Evolutionary conservation across 2,797 vertebrate genomes (phyloP).

Genomic region (Pseudomugil gertrudae): DNA sequence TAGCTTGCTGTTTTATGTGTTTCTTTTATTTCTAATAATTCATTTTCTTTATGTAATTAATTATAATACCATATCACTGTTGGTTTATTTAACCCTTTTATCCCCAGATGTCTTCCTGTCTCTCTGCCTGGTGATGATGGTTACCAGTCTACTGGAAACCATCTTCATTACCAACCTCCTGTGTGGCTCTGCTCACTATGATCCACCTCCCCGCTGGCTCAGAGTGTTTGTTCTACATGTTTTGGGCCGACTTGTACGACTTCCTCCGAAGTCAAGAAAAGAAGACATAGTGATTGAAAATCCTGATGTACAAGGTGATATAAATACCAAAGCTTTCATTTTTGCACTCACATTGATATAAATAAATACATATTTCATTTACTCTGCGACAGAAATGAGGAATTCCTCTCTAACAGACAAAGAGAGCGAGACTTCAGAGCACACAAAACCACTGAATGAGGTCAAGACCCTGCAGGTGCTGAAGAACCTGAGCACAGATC

Average conservation of each 20-base stretch:
- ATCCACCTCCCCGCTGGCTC: slow-evolving; percentile 70
- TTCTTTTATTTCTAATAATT: too few relatives aligned
- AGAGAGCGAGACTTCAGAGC: neutral
- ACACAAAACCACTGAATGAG: slow-evolving; percentile 15
- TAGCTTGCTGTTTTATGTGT: too few relatives aligned
- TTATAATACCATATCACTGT: neutral
- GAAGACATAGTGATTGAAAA: slow-evolving; percentile 38
- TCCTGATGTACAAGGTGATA: slow-evolving; percentile 18
- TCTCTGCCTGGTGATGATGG: slow-evolving; percentile 81
- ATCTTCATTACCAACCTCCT: slow-evolving; percentile 77
- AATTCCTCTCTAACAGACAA: neutral
- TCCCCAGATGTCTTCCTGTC: slow-evolving; percentile 77
- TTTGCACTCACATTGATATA: neutral
- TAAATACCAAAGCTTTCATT: neutral
- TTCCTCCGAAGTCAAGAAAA: slow-evolving; percentile 26
- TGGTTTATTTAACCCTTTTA: neutral
- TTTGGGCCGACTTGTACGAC: slow-evolving; percentile 49
- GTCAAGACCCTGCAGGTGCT: slow-evolving; percentile 63
- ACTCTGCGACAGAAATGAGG: slow-evolving; percentile 26
- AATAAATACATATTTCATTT: neutral
- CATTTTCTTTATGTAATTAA: neutral
- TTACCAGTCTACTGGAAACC: slow-evolving; percentile 79
- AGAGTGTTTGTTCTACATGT: slow-evolving; percentile 60
- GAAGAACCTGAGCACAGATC: slow-evolving; percentile 56
- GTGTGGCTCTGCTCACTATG: slow-evolving; percentile 37